Conservation (phyloP, 2,113 vertebrate genomes). For the Leptobrachium ailaonicum region DNA sequence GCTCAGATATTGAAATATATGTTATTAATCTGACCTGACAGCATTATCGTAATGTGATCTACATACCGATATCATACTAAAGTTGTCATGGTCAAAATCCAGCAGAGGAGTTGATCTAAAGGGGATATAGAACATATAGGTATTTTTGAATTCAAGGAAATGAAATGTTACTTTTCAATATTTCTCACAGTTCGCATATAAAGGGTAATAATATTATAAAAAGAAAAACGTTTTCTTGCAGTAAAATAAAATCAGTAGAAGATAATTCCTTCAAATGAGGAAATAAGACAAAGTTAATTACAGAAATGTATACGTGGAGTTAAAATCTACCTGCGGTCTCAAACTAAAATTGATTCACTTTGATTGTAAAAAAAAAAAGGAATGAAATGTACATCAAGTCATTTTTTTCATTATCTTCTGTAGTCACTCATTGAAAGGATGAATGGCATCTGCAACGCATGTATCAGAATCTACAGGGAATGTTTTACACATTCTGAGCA, state of each 20-base stretch:
- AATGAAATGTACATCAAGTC: no score
- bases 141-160: not conserved
- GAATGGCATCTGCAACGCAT: constrained; percentile 5
- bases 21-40: no score
- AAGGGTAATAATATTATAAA: no score
- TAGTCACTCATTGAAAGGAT: not conserved
- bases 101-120: constrained; percentile 66
- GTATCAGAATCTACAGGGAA: not conserved
- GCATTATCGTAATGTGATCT: constrained; percentile 8
- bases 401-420: no score
- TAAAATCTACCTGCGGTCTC: not conserved
- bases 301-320: no score
- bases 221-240: no score
- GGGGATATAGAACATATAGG: not conserved
- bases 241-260: no score
- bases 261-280: no score
- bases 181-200: no score
- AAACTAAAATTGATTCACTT: not conserved
- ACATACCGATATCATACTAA: constrained; percentile 72
- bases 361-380: not conserved
- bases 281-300: no score
- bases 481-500: constrained; percentile 35
- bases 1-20: no score
- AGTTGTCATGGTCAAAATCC: constrained; percentile 72
- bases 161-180: no score